Conservation (phyloP, 1,140 invertebrate species). For the Macrobrachium nipponense region DNA sequence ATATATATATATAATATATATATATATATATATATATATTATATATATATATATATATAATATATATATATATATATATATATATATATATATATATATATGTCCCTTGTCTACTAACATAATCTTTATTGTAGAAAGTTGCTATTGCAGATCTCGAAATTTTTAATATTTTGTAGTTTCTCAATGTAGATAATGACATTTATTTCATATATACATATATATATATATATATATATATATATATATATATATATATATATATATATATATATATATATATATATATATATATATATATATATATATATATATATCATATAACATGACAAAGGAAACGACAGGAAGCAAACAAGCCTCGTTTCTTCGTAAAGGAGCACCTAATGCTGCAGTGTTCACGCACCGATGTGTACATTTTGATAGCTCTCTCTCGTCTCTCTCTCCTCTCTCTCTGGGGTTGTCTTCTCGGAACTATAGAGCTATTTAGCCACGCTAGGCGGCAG, state of each 20-base stretch:
- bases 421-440: not conserved
- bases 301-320: not conserved
- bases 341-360: too few species aligned
- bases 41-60: conserved; percentile 25
- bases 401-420: too few species aligned
- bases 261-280: not conserved
- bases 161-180: too few species aligned
- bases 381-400: too few species aligned
- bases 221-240: conserved; percentile 1
- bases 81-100: conserved; percentile 20
- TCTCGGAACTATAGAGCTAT: too few species aligned
- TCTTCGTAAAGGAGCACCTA: too few species aligned
- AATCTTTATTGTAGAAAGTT: too few species aligned
- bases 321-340: too few species aligned
- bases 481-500: too few species aligned
- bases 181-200: not conserved
- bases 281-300: conserved; percentile 5
- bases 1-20: too few species aligned
- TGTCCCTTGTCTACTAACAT: not conserved
- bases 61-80: conserved; percentile 22
- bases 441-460: not conserved
- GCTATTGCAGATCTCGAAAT: too few species aligned
- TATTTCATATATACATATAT: conserved; percentile 13
- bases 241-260: not conserved
- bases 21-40: too few species aligned